Percentiles rank a stretch among this genome's conserved stretches.
Evolutionary conservation across 2,797 vertebrate genomes (phyloP).

Genomic region (Lerista edwardsae): DNA sequence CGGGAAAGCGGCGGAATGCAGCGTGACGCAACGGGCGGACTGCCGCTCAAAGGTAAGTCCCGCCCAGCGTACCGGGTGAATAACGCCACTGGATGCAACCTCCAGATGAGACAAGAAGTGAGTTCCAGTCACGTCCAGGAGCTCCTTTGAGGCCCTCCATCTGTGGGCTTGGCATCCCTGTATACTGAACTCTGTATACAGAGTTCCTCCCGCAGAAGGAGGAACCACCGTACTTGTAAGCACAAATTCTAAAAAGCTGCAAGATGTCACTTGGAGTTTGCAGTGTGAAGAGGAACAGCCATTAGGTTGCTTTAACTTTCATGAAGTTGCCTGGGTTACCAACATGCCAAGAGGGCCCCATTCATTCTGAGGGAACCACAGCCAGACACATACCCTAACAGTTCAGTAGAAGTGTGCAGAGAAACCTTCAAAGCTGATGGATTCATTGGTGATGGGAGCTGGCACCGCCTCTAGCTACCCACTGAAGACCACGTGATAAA

Average conservation of each 20-base stretch:
- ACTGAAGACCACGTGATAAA: slow-evolving; percentile 53
- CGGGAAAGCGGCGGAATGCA: too few relatives aligned
- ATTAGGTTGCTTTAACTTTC: slow-evolving; percentile 79
- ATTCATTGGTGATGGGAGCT: slow-evolving; percentile 73
- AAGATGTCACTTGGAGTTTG: neutral
- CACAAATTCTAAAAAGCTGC: slow-evolving; percentile 19
- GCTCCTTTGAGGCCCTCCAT: too few relatives aligned
- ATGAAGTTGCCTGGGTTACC: slow-evolving; percentile 76
- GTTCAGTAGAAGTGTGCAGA: slow-evolving; percentile 70
- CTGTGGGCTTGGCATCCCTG: too few relatives aligned
- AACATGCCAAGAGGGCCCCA: slow-evolving; percentile 69
- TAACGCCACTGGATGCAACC: too few relatives aligned
- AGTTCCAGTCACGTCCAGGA: too few relatives aligned
- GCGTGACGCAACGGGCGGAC: too few relatives aligned
- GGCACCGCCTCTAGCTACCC: slow-evolving; percentile 68
- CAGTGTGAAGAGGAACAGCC: slow-evolving; percentile 70
- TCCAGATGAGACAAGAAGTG: too few relatives aligned
- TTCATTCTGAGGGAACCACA: slow-evolving; percentile 79
- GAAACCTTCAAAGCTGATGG: slow-evolving; percentile 75
- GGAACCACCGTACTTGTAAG: too few relatives aligned
- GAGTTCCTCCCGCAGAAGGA: too few relatives aligned
- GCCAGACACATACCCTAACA: slow-evolving; percentile 77
- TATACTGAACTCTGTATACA: too few relatives aligned
- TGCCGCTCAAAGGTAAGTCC: too few relatives aligned
- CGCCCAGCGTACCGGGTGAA: too few relatives aligned